Base-by-base conservation (phyloP, 2,888 invertebrate genomes). In the Rotaria socialis region DNA sequence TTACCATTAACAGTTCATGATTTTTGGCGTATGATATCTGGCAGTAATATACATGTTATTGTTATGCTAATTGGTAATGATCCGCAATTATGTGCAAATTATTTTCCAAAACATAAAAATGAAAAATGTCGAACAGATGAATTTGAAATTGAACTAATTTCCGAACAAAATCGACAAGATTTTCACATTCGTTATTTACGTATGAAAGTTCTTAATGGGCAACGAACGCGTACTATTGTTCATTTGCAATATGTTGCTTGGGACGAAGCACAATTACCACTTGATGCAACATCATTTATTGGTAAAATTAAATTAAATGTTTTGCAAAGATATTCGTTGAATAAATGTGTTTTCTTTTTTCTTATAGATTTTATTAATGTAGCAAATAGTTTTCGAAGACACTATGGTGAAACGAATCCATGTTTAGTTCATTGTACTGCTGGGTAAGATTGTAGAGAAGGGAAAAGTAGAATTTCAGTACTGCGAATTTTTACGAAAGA, bases 381-480 rank as follows among this genome's bases (percentile, higher is more conserved):
- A 10, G 80, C n/a, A 41, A 41, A 80, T 80, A n/a, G 41, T 19
- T 43, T 80, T 47, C 80, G 47, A 47, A 43, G 80, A 19, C 47
- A 80, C 47, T 80, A 43, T 47, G 80, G 80, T 7, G 80, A 80
- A 47, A 80, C 47, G 3, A 47, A 47, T 24, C 80, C 80, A 80
- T 80, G 80, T 80, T 14, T 80, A 11, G 47, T 80, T 43, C 80
- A 80, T 80, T 80, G 80, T 80, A 80, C 80, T 19, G 80, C 80
- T 80, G 80, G 80, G 47, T 47, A 47, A 80, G 47, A 11, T n/a
- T 5, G 35, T 8, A 52, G 52, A 52, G 11, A 3, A 3, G 14
- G 50, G 14, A 11, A 50, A 50, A 50, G 14, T 50, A 1, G 50
- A 35, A 35, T 35, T 35, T 35, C 35, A 35, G 35, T 35, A 35